phyloP scores from a whole-genome alignment of 2,888 invertebrate genomes.

The Melanostoma scalare region DNA sequence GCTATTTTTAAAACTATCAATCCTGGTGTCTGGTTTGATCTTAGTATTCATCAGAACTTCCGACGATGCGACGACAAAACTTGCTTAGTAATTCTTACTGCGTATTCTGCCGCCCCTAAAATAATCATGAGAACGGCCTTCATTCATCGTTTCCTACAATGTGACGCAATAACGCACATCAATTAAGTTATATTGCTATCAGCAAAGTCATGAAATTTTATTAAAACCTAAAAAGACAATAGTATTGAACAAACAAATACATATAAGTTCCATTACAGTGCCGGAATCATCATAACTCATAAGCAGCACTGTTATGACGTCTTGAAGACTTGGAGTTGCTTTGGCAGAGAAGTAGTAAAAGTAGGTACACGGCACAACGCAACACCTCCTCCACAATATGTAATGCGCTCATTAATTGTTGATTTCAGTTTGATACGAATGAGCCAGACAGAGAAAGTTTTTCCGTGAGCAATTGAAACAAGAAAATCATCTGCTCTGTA shows the following conservation, averaged over 20 bases:
- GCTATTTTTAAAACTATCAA: no score
- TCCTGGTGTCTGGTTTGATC: neutral
- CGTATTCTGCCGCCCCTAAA: conserved; percentile 4
- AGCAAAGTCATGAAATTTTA: conserved; percentile 41
- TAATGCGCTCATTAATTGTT: conserved; percentile 48
- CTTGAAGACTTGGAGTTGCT: neutral
- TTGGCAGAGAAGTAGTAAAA: neutral
- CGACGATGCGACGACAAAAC: neutral
- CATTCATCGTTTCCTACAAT: conserved; percentile 46
- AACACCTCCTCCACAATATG: conserved; percentile 6
- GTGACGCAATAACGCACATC: conserved; percentile 30
- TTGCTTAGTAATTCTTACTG: conserved; percentile 1
- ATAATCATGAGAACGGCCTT: conserved; percentile 48
- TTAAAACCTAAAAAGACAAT: conserved; percentile 17
- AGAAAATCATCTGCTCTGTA: conserved; percentile 23
- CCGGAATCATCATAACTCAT: conserved; percentile 14
- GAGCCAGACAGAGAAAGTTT: conserved; percentile 54
- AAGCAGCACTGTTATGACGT: neutral
- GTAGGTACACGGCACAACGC: conserved; percentile 1
- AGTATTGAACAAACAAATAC: conserved; percentile 29
- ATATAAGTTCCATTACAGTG: conserved; percentile 13
- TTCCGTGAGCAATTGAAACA: conserved; percentile 39
- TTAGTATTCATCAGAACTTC: neutral
- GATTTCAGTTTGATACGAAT: conserved; percentile 39
- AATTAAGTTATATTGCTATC: conserved; percentile 14